These are phyloP conservation scores for Caracal caracal DNA, from an alignment of 2,113 vertebrate species.

Conservation along the genomic window DNA sequence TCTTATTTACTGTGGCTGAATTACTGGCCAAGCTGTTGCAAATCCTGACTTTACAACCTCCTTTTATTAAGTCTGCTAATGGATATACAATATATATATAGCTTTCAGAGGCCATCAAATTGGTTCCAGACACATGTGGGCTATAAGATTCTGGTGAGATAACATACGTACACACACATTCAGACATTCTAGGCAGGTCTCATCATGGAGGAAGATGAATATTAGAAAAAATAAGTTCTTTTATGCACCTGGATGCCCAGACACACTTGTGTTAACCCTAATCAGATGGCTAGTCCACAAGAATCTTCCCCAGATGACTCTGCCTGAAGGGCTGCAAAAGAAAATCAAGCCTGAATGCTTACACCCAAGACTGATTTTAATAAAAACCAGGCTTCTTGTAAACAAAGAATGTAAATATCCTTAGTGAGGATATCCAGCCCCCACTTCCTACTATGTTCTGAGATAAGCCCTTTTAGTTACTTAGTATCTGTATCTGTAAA, in stretches of 20 bases:
- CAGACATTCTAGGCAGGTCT: background rate
- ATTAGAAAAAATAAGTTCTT: background rate
- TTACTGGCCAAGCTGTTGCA: background rate
- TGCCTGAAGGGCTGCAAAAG: background rate
- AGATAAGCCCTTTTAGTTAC: background rate
- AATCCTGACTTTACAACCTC: background rate
- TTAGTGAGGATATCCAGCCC: background rate
- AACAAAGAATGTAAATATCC: background rate
- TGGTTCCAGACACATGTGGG: background rate
- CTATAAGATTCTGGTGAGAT: background rate
- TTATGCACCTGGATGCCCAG: background rate
- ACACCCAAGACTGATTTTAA: background rate
- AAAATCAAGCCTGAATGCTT: background rate
- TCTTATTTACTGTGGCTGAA: background rate
- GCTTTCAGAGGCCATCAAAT: background rate
- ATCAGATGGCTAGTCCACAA: background rate
- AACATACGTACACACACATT: background rate
- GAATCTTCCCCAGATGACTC: background rate
- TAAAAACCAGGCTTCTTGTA: background rate
- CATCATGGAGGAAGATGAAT: background rate
- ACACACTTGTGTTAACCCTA: background rate
- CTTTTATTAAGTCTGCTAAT: conserved; percentile 9
- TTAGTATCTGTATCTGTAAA: background rate
- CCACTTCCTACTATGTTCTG: background rate
- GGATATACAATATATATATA: background rate